phyloP scores from a whole-genome alignment of 2,113 vertebrate species.

The Crotalus tigris region DNA sequence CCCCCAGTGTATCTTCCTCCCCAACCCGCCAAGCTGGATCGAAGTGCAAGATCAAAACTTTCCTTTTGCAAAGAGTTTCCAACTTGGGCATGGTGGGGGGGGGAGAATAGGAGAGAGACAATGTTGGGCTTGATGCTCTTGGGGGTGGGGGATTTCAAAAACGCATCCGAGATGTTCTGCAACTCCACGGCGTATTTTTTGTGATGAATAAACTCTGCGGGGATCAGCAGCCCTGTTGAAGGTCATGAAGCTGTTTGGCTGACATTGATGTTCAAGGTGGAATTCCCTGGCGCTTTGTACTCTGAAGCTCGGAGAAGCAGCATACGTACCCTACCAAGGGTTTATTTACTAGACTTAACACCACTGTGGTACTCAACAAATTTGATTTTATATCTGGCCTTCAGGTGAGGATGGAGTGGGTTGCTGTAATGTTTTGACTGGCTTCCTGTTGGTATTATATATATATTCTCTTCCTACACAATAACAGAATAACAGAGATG shows the following conservation, averaged over 20 bases:
- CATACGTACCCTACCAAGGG: neutral
- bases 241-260: slow-evolving; percentile 52
- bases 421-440: neutral
- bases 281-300: slow-evolving; percentile 49
- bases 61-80: slow-evolving; percentile 29
- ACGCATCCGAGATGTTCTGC: slow-evolving; percentile 43
- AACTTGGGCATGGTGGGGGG: neutral
- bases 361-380: neutral
- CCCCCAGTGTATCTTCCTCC: neutral
- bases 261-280: slow-evolving; percentile 48
- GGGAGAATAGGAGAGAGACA: neutral
- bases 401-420: neutral
- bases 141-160: slow-evolving; percentile 36
- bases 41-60: slow-evolving; percentile 42
- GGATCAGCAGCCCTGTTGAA: slow-evolving; percentile 45
- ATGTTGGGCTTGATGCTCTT: slow-evolving; percentile 52
- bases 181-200: slow-evolving; percentile 38
- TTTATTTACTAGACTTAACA: neutral
- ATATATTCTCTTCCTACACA: neutral
- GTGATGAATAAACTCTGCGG: slow-evolving; percentile 51
- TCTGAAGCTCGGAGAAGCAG: slow-evolving; percentile 11
- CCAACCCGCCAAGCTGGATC: neutral
- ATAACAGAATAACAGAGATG: too few species aligned
- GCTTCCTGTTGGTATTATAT: neutral
- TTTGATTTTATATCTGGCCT: neutral